Conservation (phyloP, 2,888 invertebrate species). For the Salticus scenicus region DNA sequence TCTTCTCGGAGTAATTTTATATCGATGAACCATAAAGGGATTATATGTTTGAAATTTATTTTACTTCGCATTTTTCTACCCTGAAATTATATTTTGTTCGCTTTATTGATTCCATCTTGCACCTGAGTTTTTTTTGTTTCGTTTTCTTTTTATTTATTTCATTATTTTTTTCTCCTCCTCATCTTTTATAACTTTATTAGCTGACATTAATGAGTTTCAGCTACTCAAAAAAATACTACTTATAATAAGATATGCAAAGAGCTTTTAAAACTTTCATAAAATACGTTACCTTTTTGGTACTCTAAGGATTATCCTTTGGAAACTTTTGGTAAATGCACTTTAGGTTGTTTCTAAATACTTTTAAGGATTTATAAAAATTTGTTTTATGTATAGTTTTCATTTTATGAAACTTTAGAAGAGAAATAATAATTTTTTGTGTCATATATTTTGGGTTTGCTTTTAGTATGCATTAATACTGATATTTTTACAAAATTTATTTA, state of each 20-base stretch:
- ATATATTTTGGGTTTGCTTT: too few species aligned
- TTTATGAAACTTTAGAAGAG: too few species aligned
- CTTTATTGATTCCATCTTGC: slow-evolving; percentile 30
- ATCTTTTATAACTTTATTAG: slow-evolving; percentile 20
- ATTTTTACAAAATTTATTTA: too few species aligned
- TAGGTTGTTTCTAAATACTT: neutral
- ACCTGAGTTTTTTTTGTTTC: neutral
- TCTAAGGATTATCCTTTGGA: neutral
- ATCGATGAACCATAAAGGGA: neutral
- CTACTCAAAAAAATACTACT: neutral
- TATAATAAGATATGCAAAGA: neutral
- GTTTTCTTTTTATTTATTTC: neutral
- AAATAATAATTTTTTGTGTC: too few species aligned
- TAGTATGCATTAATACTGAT: too few species aligned
- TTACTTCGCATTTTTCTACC: neutral
- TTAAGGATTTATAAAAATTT: slow-evolving; percentile 15
- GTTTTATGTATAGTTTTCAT: too few species aligned
- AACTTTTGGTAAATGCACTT: neutral
- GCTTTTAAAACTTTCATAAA: slow-evolving; percentile 12
- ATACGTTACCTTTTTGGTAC: neutral
- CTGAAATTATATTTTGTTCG: slow-evolving; percentile 22
- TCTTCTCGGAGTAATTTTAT: neutral
- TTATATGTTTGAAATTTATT: slow-evolving; percentile 3
- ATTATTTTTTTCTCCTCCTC: neutral
- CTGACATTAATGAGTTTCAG: slow-evolving; percentile 7